phyloP scores from a whole-genome alignment of 2,797 vertebrate species.

The Labeo calbasu region DNA sequence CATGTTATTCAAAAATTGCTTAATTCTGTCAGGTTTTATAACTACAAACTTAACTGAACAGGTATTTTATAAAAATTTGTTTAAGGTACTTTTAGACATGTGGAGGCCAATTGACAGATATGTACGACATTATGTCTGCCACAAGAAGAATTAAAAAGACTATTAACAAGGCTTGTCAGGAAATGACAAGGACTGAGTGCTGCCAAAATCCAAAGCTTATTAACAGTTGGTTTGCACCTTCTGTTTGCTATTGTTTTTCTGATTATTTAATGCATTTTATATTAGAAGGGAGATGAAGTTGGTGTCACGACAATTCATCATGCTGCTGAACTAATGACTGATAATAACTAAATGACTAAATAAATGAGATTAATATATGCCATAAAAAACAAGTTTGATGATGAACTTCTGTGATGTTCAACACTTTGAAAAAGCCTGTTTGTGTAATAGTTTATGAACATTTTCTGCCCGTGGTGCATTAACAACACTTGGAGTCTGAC shows the following conservation, averaged over 20 bases:
- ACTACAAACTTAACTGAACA: background rate
- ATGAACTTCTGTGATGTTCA: background rate
- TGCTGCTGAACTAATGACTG: background rate
- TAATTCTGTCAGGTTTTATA: background rate
- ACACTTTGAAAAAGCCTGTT: background rate
- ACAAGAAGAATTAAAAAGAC: slow-evolving; percentile 22
- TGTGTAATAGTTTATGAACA: background rate
- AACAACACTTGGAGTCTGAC: slow-evolving; percentile 6
- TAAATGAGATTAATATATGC: background rate
- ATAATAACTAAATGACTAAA: background rate
- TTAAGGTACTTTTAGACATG: background rate
- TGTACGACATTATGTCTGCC: background rate
- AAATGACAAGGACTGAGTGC: slow-evolving; percentile 10
- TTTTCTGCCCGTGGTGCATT: background rate
- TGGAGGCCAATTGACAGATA: background rate
- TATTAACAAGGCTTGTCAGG: slow-evolving; percentile 1
- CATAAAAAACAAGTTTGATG: background rate
- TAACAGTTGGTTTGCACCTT: slow-evolving; percentile 23
- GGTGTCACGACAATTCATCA: background rate
- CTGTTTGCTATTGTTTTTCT: slow-evolving; percentile 9
- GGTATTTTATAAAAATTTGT: background rate
- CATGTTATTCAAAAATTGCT: background rate
- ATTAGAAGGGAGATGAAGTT: background rate
- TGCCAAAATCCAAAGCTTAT: slow-evolving; percentile 28
- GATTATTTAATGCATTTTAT: slow-evolving; percentile 17